Percentiles rank a stretch among this genome's conserved stretches.
These are phyloP conservation scores for Todiramphus saurophagus DNA, from an alignment of 2,113 vertebrate genomes.

Conservation along the genomic window DNA sequence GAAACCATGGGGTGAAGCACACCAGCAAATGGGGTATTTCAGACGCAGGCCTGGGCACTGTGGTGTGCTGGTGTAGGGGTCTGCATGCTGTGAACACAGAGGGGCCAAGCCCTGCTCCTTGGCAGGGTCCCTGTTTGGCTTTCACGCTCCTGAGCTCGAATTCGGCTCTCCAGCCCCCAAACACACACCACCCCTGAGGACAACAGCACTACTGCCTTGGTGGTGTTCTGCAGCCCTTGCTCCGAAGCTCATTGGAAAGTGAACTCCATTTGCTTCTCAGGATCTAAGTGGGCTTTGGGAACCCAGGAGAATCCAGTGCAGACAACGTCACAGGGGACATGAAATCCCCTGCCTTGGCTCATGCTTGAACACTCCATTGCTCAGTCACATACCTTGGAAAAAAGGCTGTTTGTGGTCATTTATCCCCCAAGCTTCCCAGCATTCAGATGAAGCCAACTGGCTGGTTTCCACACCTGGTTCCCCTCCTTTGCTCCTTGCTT, in stretches of 20 bases:
- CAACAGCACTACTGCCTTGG: fast-evolving
- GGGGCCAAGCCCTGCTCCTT: not conserved
- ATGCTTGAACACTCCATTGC: not conserved
- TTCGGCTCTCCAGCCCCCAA: fast-evolving
- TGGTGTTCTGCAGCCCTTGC: not conserved
- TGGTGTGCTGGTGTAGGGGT: fast-evolving
- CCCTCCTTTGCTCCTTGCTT: not conserved
- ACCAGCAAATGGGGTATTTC: fast-evolving
- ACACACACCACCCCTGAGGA: not conserved
- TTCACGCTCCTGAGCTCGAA: not conserved
- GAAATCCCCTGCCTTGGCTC: not conserved
- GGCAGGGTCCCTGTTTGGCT: not conserved
- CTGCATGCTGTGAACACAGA: not conserved
- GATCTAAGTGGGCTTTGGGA: not conserved
- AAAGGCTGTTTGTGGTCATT: not conserved
- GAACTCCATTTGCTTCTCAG: not conserved
- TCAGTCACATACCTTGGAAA: not conserved
- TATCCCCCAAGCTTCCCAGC: not conserved
- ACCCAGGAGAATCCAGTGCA: not conserved
- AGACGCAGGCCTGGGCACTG: not conserved
- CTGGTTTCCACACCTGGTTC: not conserved
- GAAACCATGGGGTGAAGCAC: not conserved
- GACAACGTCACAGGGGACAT: fast-evolving
- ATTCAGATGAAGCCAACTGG: not conserved
- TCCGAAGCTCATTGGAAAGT: not conserved